Conservation (phyloP, 2,113 vertebrate species). For the Caretta caretta region DNA sequence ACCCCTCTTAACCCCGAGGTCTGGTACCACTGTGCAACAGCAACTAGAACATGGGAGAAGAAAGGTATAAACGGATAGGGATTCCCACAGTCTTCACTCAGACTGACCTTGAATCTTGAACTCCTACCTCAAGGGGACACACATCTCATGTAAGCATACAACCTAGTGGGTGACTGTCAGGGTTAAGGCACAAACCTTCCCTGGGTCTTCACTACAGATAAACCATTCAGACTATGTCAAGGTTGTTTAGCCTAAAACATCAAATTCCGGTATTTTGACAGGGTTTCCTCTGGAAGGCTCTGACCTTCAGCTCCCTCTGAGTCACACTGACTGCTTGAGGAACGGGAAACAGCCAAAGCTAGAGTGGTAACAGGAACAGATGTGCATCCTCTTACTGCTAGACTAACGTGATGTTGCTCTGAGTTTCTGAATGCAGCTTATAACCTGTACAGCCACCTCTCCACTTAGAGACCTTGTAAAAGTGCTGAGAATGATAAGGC, state of each 20-base stretch:
- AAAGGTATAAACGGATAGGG: neutral
- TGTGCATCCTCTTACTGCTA: neutral
- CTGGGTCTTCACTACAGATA: neutral
- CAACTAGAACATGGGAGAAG: neutral
- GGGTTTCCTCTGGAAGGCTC: rapidly evolving
- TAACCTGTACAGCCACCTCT: neutral
- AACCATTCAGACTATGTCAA: neutral
- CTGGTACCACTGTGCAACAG: rapidly evolving
- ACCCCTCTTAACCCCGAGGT: too few relatives aligned
- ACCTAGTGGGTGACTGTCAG: neutral
- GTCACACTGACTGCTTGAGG: neutral
- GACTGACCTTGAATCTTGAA: conserved; percentile 3
- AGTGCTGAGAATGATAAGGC: neutral
- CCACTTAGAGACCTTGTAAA: neutral
- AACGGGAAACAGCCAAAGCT: neutral
- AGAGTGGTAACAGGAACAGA: neutral
- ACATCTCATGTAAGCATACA: neutral
- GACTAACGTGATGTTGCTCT: conserved; percentile 12
- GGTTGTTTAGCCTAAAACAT: neutral
- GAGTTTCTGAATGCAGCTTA: conserved; percentile 34
- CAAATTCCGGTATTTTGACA: neutral
- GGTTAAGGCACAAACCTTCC: rapidly evolving
- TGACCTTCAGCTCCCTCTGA: neutral
- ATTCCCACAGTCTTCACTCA: neutral
- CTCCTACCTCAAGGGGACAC: neutral